These are phyloP conservation scores for Blera fallax DNA, from an alignment of 2,888 invertebrate genomes.

Conservation along the genomic window DNA sequence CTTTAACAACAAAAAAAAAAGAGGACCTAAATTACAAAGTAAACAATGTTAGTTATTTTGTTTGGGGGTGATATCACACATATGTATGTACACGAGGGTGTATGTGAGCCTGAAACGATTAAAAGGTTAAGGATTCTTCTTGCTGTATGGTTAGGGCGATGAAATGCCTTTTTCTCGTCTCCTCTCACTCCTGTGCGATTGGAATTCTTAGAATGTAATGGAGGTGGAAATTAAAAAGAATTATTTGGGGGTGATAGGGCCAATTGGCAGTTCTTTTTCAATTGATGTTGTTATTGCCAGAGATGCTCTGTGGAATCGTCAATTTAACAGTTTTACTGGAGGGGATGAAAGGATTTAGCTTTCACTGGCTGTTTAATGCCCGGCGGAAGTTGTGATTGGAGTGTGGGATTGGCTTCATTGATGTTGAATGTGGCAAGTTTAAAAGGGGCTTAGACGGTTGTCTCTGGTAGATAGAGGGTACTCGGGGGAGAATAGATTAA, in stretches of 20 bases:
- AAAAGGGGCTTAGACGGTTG: no score
- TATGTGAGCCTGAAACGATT: conserved; percentile 30
- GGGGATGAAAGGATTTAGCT: not conserved
- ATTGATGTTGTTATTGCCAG: conserved; percentile 35
- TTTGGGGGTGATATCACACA: conserved; percentile 37
- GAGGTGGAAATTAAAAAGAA: conserved; percentile 34
- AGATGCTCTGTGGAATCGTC: not conserved
- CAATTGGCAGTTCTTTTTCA: conserved; percentile 45
- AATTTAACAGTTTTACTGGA: not conserved
- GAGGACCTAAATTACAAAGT: conserved; percentile 57
- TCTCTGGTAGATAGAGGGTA: no score
- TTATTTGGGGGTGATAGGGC: conserved; percentile 10
- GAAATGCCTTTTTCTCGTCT: not conserved
- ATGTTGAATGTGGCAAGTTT: no score
- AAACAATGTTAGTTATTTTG: conserved; percentile 57
- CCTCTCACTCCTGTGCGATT: not conserved
- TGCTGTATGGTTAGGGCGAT: not conserved
- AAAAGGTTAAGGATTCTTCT: conserved; percentile 46
- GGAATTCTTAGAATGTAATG: conserved; percentile 29
- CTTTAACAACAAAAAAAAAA: conserved; percentile 15
- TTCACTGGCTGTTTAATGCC: not conserved
- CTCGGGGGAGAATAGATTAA: no score
- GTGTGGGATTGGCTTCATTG: no score
- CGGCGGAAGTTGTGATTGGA: not conserved
- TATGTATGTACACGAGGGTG: not conserved